Conservation (phyloP, 2,113 vertebrate species). For the Ciconia boyciana region DNA sequence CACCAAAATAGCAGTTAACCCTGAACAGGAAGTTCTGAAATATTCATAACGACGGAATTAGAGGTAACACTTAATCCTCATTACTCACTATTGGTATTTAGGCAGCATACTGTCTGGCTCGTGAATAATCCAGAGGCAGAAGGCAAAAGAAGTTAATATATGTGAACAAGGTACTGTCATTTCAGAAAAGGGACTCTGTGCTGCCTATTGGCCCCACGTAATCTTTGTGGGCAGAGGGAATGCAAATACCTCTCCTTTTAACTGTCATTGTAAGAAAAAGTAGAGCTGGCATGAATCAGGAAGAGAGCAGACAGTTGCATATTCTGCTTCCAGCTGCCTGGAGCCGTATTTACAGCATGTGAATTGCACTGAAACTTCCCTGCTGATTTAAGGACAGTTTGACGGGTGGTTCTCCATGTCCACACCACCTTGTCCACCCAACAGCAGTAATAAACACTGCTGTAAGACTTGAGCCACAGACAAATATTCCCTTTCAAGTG, state of each 20-base stretch:
- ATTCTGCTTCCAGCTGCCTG: neutral
- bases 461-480: neutral
- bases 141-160: slow-evolving; percentile 16
- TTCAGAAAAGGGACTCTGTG: neutral
- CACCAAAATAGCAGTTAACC: slow-evolving; percentile 63
- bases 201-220: neutral
- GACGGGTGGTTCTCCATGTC: neutral
- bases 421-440: neutral
- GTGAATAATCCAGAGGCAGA: slow-evolving; percentile 29
- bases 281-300: neutral
- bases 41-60: slow-evolving; percentile 14
- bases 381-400: neutral
- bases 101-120: neutral
- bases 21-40: slow-evolving; percentile 49
- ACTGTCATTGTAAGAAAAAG: neutral
- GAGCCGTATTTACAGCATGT: rapidly evolving
- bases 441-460: neutral
- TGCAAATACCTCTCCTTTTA: neutral
- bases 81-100: slow-evolving; percentile 28
- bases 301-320: neutral
- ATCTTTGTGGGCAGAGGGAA: slow-evolving; percentile 4
- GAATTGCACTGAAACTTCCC: rapidly evolving
- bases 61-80: slow-evolving; percentile 48
- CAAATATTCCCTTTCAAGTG: neutral
- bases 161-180: neutral